Evolutionary conservation across 2,797 vertebrate genomes (phyloP), one percentile per base, ranked within the genome.

Genomic region (Anniella stebbinsi): DNA sequence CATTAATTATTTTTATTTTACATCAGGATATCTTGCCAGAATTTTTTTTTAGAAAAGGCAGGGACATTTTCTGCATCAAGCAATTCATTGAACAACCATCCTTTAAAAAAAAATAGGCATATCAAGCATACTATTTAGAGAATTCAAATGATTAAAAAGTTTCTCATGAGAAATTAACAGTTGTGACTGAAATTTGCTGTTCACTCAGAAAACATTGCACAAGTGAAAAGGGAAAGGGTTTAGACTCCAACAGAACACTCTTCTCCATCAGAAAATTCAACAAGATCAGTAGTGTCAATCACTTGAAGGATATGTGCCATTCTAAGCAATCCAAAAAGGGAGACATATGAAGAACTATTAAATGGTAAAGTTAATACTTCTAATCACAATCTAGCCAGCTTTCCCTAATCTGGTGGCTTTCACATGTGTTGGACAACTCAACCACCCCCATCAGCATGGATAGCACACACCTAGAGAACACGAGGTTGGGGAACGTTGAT

Each of bases 21-120:
- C 41, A 88, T 33, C 15, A 90, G 60, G 80, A 93, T 88, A 60
- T 33, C 70, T 91, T 87, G 60, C 83, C 83, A 91, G 75, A 90
- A 87, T 28, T 76, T 70, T 66, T n/a, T 45, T 86, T 48, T 82
- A 85, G 75, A 88, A 93, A 54, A 78, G 82, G 60, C 57, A n/a
- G 51, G 12, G 18, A 11, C 23, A 69, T 77, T 87, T 87, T 78
- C 8, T 57, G 30, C 2, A 41, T 69, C 66, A 86, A 87, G 30
- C 41, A 76, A 41, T 36, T 89, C 8, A 73, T 2, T n/a, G 57
- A 67, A 81, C 21, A 4, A 48, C 10, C 25, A 76, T 18, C 18
- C 15, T 41, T 25, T 80, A 18, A 33, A 73, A 57, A 72, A 51
- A 66, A 45, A 54, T 38, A 60, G 73, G 13, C 25, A 18, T 33